These are phyloP conservation scores for Eristalis pertinax DNA, from an alignment of 2,888 invertebrate species.

Conservation along the genomic window DNA sequence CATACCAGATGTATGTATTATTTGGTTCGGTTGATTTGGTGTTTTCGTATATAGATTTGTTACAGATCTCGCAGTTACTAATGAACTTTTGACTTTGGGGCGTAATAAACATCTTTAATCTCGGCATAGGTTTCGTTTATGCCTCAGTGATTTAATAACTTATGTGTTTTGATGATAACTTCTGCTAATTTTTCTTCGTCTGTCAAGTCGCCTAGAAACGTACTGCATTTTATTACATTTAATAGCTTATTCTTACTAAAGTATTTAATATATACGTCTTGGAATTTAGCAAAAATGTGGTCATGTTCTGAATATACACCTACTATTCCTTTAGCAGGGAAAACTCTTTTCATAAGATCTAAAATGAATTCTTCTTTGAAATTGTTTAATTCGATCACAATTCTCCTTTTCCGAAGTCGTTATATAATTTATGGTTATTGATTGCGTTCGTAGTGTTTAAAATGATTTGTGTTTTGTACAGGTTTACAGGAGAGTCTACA, in stretches of 20 bases:
- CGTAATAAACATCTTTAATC: too few species aligned
- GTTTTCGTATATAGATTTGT: too few species aligned
- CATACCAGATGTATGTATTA: too few species aligned
- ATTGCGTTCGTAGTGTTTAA: slow-evolving; percentile 19
- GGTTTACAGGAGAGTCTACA: too few species aligned
- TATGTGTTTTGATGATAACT: slow-evolving; percentile 14
- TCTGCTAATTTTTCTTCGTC: slow-evolving; percentile 33
- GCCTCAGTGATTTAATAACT: not conserved
- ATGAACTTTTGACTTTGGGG: too few species aligned
- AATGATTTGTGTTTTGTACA: slow-evolving; percentile 46
- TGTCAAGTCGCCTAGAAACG: slow-evolving; percentile 15
- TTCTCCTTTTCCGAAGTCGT: slow-evolving; percentile 27
- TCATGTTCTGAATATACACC: slow-evolving; percentile 3
- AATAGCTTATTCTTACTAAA: slow-evolving; percentile 35
- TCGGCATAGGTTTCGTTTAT: too few species aligned
- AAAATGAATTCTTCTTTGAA: slow-evolving; percentile 8
- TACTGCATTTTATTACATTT: slow-evolving; percentile 20
- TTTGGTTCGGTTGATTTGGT: too few species aligned
- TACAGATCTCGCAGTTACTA: too few species aligned
- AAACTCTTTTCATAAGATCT: slow-evolving; percentile 14
- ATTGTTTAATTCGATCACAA: slow-evolving; percentile 33
- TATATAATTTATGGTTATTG: slow-evolving; percentile 15
- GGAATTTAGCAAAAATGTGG: too few species aligned
- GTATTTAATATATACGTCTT: not conserved
- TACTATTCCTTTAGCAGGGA: slow-evolving; percentile 34